phyloP scores from a whole-genome alignment of 2,888 invertebrate species.

The Mythimna ferrago region DNA sequence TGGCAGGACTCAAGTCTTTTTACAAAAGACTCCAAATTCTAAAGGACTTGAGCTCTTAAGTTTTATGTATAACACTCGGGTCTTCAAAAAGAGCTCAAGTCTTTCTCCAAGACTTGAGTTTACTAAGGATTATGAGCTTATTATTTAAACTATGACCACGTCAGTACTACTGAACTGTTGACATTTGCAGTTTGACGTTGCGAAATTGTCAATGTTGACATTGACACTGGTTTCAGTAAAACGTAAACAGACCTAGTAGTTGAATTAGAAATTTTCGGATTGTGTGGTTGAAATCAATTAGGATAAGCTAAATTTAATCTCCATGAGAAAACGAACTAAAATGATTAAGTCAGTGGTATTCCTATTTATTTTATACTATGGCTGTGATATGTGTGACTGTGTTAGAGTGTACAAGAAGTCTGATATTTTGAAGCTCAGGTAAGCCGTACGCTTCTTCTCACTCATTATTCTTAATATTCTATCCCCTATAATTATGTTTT shows the following conservation, averaged over 20 bases:
- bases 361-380: slow-evolving; percentile 69
- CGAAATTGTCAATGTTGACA: slow-evolving; percentile 7
- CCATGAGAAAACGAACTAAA: slow-evolving; percentile 8
- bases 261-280: background rate
- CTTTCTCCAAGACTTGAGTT: too few species aligned
- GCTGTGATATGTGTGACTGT: slow-evolving; percentile 73
- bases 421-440: slow-evolving; percentile 91
- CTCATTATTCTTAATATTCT: background rate
- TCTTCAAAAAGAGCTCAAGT: too few species aligned
- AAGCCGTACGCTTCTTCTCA: slow-evolving; percentile 40
- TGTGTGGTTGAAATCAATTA: slow-evolving; percentile 16
- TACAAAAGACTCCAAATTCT: too few species aligned
- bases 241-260: slow-evolving; percentile 32
- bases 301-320: background rate
- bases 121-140: too few species aligned
- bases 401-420: slow-evolving; percentile 90
- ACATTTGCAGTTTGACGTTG: background rate
- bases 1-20: too few species aligned
- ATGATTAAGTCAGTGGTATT: slow-evolving; percentile 66
- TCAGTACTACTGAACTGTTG: background rate
- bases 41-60: too few species aligned
- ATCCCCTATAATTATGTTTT: background rate
- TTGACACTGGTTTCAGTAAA: background rate
- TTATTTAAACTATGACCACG: background rate
- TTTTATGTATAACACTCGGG: too few species aligned